phyloP scores from a whole-genome alignment of 2,888 invertebrate genomes.

The Orchesellides sinensis region DNA sequence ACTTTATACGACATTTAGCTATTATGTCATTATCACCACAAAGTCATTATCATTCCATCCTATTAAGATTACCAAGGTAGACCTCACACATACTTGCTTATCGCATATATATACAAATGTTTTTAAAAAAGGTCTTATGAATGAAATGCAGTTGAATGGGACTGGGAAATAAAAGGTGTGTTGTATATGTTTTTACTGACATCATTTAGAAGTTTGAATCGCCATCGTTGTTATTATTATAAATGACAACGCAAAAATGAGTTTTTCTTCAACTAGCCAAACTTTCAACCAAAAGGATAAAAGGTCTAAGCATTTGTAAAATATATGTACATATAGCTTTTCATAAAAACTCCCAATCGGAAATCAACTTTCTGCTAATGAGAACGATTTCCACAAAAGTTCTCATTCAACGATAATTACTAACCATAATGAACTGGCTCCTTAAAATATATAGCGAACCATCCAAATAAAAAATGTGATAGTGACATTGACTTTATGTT shows the following conservation, averaged over 20 bases:
- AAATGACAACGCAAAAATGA: constrained; percentile 3
- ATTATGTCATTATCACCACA: not conserved
- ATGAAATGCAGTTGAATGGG: too few relatives aligned
- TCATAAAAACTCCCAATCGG: constrained; percentile 15
- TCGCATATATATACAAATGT: too few relatives aligned
- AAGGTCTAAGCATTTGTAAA: too few relatives aligned
- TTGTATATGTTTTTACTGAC: constrained; percentile 15
- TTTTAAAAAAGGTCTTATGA: too few relatives aligned
- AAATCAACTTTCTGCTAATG: constrained; percentile 4
- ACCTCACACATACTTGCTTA: constrained; percentile 32
- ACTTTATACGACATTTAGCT: not conserved
- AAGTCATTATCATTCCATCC: not conserved
- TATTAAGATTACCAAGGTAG: not conserved
- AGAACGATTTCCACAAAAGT: too few relatives aligned
- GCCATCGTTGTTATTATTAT: constrained; percentile 15
- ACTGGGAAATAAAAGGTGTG: constrained; percentile 28
- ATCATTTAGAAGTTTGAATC: constrained; percentile 15
- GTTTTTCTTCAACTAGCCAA: too few relatives aligned
- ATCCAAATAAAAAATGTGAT: too few relatives aligned
- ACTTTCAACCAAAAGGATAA: too few relatives aligned
- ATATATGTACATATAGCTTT: not conserved
- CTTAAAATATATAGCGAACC: too few relatives aligned
- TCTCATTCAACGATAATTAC: too few relatives aligned
- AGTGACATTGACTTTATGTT: too few relatives aligned
- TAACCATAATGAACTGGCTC: too few relatives aligned